phyloP scores from a whole-genome alignment of 2,113 vertebrate species.

The Panthera uncia region DNA sequence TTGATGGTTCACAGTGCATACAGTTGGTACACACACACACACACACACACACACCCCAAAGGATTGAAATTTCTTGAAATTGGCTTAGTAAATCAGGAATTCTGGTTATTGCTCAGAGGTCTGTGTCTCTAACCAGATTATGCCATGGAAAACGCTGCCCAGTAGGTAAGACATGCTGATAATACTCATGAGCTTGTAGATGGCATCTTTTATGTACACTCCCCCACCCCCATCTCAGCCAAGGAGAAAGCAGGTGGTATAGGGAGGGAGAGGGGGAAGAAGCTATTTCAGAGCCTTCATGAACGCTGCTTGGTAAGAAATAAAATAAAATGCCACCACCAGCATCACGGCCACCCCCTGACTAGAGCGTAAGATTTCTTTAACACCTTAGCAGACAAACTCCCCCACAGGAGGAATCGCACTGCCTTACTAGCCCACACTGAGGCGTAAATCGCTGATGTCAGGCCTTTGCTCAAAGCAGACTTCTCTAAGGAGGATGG shows the following conservation, averaged over 20 bases:
- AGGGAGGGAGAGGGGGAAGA: background rate
- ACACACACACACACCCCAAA: background rate
- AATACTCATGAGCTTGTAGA: background rate
- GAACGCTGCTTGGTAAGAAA: conserved; percentile 27
- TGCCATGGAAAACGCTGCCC: background rate
- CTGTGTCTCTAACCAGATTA: background rate
- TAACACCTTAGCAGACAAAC: conserved; percentile 23
- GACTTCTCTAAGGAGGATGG: background rate
- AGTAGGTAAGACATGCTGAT: background rate
- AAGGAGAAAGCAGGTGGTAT: background rate
- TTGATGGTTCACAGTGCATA: background rate
- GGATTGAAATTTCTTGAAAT: background rate
- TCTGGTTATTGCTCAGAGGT: background rate
- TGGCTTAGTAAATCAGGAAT: background rate
- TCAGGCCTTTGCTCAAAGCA: background rate
- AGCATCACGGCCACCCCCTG: background rate
- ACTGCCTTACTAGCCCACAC: background rate
- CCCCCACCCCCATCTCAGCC: background rate
- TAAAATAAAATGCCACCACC: background rate
- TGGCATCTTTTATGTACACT: background rate
- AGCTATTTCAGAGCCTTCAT: background rate
- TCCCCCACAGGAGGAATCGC: background rate
- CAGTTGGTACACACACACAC: background rate
- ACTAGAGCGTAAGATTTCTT: background rate
- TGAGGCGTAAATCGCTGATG: background rate